These are phyloP conservation scores for Xenops minutus DNA, from an alignment of 2,797 vertebrate species.

Conservation along the genomic window DNA sequence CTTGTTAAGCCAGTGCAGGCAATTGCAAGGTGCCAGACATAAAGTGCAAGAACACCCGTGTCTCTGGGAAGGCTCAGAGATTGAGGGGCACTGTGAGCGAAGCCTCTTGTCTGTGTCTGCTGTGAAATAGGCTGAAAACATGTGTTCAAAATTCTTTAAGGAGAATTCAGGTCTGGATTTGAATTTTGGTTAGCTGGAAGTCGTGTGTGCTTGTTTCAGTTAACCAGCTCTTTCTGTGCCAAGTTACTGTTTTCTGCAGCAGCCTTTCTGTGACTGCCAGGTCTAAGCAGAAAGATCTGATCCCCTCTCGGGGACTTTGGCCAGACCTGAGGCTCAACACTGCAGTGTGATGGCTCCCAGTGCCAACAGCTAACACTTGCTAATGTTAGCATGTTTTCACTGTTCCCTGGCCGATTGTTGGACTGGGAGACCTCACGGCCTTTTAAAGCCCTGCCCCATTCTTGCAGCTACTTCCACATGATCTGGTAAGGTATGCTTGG, in stretches of 20 bases:
- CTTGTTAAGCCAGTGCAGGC: neutral
- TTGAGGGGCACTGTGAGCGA: neutral
- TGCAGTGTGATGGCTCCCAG: neutral
- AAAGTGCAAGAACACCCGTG: neutral
- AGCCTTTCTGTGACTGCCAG: neutral
- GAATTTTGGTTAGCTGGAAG: neutral
- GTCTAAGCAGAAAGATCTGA: neutral
- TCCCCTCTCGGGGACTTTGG: neutral
- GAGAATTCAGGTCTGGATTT: neutral
- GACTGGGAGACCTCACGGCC: neutral
- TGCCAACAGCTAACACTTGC: neutral
- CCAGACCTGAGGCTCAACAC: accelerated
- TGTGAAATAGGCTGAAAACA: neutral
- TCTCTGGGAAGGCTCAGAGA: neutral
- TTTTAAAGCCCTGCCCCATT: accelerated
- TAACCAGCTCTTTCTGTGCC: neutral
- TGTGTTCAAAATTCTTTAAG: neutral
- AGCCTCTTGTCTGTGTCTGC: neutral
- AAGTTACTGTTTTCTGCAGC: neutral
- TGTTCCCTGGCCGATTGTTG: neutral
- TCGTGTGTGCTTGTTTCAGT: neutral
- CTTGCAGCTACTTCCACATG: neutral
- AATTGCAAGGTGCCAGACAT: neutral
- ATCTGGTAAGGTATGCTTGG: neutral
- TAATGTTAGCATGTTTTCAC: neutral